Base-by-base conservation (phyloP, 2,113 vertebrate species). In the Cyanoramphus novaezelandiae region DNA sequence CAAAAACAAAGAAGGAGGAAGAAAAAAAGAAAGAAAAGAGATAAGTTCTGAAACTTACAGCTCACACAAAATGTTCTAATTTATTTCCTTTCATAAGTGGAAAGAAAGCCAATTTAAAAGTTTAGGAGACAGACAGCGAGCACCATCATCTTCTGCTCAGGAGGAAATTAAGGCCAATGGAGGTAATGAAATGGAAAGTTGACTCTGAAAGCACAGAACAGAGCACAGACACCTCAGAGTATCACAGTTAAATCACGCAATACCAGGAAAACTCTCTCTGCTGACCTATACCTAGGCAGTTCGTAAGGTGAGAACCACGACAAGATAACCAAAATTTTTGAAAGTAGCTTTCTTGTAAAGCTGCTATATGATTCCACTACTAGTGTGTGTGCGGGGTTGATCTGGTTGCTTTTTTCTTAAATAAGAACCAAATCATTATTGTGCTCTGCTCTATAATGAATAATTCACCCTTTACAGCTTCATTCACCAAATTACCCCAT, bases 141-240 rank as follows among this genome's bases (percentile, higher is more conserved):
- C 39, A 76, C 59, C 31, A 17, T 67, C 29, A 35, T 82, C 62
- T 92, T 87, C 44, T 41, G 74, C 33, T 90, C 64, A 78, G 29
- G 28, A 86, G 68, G 53, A 96, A 95, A 97, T 79, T 68, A 94
- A 67, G 64, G 52, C 49, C 25, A 88, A n/a, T 4, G 83, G n/a
- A 94, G 78, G 46, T 64, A 89, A 92, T n/a, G 29, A 83, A 92
- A 86, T 6, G 37, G 46, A 91, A 94, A 37, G 60, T 41, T 68
- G 86, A 67, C 67, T 93, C 49, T 64, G 9, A 92, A 95, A 94
- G 67, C 1, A 5, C 33, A 71, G 71, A 85, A 70, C 11, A 9
- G 6, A 47, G 46, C 16, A 88, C 70, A 90, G 79, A 76, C 0
- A 0, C 63, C 71, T 52, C 39, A 67, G 39, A 50, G 67, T 46